Evolutionary conservation across 2,113 vertebrate species (phyloP), one percentile per base, ranked within the genome.

Genomic region (Neodontobutis hainanensis): DNA sequence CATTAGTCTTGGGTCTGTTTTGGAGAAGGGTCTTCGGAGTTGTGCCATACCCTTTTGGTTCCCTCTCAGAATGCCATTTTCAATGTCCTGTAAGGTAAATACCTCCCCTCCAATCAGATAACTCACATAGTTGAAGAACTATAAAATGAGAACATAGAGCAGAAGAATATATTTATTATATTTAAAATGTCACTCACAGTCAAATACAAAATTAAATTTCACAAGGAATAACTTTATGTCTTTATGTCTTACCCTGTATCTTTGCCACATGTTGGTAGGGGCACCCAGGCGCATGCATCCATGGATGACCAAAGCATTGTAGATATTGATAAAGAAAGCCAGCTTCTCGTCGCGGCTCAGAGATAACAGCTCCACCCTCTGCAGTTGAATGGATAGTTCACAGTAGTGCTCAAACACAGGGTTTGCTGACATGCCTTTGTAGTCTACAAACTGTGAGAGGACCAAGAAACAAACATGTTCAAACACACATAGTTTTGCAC

Each of bases 71-170:
- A 94, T 87, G 0, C 93, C 93, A 15, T 94, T 94, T 81, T 93
- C 92, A 44, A 94, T 94, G 73, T 94, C 93, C 86, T 93, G 92
- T 57, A 94, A 70, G 0, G 93, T 93, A 83, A 91, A 94, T 43
- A 94, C 89, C 55, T 93, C 91, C 46, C 92, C 93, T 64, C 93
- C 93, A 78, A 94, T 94, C 75, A 93, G 80, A 86, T 94, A 94
- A 78, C 93, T 94, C 75, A 92, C 93, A 49, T 92, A 92, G 82
- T 93, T 94, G 65, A 94, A 94, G 79, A 94, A 94, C 93, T 94
- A 53, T 5, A 85, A 75, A 50, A 65, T 0, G 11, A 5, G 42
- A 45, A 55, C 7, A 52, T n/a, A n/a, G n/a, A n/a, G n/a, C n/a
- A 49, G 60, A 9, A 51, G 44, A 51, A 43, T 11, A 11, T 5